phyloP scores from a whole-genome alignment of 2,888 invertebrate genomes.

The Rhodophaea formosa region DNA sequence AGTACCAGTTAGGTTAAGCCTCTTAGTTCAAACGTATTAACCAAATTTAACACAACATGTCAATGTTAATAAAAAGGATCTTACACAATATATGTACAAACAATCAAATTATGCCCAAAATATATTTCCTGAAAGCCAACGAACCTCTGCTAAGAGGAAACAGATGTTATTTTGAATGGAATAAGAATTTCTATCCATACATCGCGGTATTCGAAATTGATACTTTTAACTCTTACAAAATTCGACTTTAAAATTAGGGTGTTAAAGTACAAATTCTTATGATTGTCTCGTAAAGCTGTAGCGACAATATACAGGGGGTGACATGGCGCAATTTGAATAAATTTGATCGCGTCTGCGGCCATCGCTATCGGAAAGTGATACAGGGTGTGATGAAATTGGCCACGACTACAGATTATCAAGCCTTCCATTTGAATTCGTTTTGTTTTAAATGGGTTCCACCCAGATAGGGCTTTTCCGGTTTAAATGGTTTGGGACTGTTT shows the following conservation, averaged over 20 bases:
- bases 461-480: constrained; percentile 10
- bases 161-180: constrained; percentile 76
- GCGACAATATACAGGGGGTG: constrained; percentile 59
- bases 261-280: constrained; percentile 35
- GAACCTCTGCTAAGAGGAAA: constrained; percentile 74
- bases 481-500: background rate
- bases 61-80: no score
- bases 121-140: constrained; percentile 29
- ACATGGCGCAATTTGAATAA: constrained; percentile 78
- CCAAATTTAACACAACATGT: no score
- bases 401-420: constrained; percentile 51
- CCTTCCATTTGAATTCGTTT: constrained; percentile 40
- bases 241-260: constrained; percentile 17
- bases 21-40: no score
- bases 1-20: no score
- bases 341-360: constrained; percentile 62
- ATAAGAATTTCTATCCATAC: constrained; percentile 75
- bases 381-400: constrained; percentile 61
- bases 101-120: background rate
- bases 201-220: constrained; percentile 62
- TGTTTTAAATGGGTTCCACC: constrained; percentile 19
- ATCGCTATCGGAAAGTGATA: constrained; percentile 70
- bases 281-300: constrained; percentile 51
- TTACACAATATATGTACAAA: no score
- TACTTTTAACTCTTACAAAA: constrained; percentile 29